Percentiles rank a stretch among this genome's conserved stretches.
phyloP scores from a whole-genome alignment of 2,797 vertebrate genomes.

The Hapalemur alaotrensis region DNA sequence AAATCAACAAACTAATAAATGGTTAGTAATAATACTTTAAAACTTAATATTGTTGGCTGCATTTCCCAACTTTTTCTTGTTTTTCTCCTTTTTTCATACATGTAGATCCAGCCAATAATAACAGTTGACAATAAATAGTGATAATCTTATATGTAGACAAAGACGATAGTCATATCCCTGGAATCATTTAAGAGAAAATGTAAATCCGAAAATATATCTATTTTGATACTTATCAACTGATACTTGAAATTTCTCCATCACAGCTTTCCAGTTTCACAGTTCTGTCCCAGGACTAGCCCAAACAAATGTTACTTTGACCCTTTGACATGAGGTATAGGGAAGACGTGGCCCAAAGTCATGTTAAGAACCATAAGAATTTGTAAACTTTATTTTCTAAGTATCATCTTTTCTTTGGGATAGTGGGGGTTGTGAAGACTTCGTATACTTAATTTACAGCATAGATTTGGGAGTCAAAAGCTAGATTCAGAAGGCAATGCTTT shows the following conservation, averaged over 20 bases:
- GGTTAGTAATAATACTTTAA: neutral
- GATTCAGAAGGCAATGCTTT: neutral
- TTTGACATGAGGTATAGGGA: neutral
- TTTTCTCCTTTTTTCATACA: neutral
- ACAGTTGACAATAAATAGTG: neutral
- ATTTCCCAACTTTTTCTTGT: neutral
- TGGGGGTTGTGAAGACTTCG: neutral
- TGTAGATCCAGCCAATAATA: neutral
- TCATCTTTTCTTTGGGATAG: neutral
- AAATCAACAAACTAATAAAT: slow-evolving; percentile 15
- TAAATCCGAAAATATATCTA: neutral
- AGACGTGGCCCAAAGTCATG: neutral
- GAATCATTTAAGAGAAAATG: neutral
- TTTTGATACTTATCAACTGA: neutral
- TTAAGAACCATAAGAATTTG: neutral
- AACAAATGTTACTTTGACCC: neutral
- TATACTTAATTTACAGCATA: neutral
- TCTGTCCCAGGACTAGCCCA: neutral
- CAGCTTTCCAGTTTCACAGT: neutral
- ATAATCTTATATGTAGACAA: neutral
- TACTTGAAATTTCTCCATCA: neutral
- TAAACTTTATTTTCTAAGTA: neutral
- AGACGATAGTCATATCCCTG: neutral
- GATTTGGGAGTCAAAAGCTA: neutral
- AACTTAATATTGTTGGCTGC: neutral